Evolutionary conservation across 2,113 vertebrate species (phyloP), one percentile per base, ranked within the genome.

Genomic region (Globicephala melas): DNA sequence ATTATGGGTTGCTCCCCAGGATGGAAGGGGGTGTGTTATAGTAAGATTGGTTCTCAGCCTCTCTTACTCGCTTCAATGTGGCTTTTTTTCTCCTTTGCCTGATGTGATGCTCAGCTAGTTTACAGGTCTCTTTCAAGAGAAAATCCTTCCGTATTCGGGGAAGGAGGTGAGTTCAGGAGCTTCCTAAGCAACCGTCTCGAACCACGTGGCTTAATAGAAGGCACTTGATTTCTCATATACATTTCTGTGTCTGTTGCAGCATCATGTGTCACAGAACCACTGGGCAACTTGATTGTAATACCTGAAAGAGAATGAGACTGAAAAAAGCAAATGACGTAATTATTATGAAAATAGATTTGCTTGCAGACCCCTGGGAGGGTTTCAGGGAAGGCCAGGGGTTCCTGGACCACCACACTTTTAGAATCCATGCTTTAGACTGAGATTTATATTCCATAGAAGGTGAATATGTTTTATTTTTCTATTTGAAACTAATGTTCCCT

Each of bases 391-490:
- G 2, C 41, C 44, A 31, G 6, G 11, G 26, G 25, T 86, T 10
- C 12, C 10, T 67, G 28, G n/a, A 62, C 44, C 23, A 55, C 44
- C 26, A 84, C 41, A n/a, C 4, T 71, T 92, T 55, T 25, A 74
- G 74, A 91, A 76, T 38, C 9, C 13, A 74, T 55, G 13, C 33
- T 70, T 85, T 68, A 93, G 50, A 77, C 12, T 65, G 17, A 96
- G 84, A 50, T 93, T 93, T 85, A 70, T 70, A 18, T 65, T 96
- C 26, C 18, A 76, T 70, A 81, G 81, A 70, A 50, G 65, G 20
- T 60, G 60, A 92, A 50, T 65, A 33, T 81, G 25, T 84, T 95
- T 92, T 82, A 38, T 79, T 97, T 95, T 93, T 80, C 41, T 74
- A 65, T 86, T 58, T 95, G 74, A 92, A 91, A 91, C 15, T 65